phyloP scores from a whole-genome alignment of 2,113 vertebrate species.

The Agapornis roseicollis region DNA sequence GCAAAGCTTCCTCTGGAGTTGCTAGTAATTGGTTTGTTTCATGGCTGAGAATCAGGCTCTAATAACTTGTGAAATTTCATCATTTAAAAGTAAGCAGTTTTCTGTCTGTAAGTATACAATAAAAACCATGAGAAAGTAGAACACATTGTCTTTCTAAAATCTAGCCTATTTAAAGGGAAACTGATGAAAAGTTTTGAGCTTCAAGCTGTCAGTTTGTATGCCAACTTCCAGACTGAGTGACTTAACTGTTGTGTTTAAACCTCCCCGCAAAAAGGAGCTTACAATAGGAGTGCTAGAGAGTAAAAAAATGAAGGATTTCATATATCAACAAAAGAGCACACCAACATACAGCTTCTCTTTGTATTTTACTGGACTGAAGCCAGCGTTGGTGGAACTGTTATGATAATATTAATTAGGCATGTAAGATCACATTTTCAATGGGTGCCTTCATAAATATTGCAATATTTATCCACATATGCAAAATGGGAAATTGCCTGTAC shows the following conservation, averaged over 20 bases:
- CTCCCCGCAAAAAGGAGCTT: neutral
- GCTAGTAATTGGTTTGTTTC: neutral
- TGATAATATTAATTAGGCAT: conserved; percentile 53
- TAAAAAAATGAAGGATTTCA: conserved; percentile 43
- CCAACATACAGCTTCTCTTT: conserved; percentile 48
- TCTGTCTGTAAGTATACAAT: neutral
- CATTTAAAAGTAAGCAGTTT: conserved; percentile 12
- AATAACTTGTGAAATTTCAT: conserved; percentile 23
- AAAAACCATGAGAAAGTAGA: neutral
- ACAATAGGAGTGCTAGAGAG: conserved; percentile 37
- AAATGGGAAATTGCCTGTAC: conserved; percentile 10
- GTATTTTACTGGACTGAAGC: conserved; percentile 34
- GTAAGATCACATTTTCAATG: conserved; percentile 59
- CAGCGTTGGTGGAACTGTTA: conserved; percentile 11
- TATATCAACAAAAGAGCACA: conserved; percentile 43
- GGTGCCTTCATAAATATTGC: neutral
- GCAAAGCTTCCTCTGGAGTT: neutral
- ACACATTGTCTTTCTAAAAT: neutral
- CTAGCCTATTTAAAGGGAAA: conserved; percentile 17
- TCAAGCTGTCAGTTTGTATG: conserved; percentile 23
- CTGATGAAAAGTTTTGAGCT: conserved; percentile 39
- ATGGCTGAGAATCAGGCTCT: neutral
- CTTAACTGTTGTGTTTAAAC: conserved; percentile 28
- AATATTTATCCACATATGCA: conserved; percentile 3
- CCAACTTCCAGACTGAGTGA: conserved; percentile 31